Evolutionary conservation across 2,113 vertebrate species (phyloP), one percentile per base, ranked within the genome.

Genomic region (Archocentrus centrarchus): DNA sequence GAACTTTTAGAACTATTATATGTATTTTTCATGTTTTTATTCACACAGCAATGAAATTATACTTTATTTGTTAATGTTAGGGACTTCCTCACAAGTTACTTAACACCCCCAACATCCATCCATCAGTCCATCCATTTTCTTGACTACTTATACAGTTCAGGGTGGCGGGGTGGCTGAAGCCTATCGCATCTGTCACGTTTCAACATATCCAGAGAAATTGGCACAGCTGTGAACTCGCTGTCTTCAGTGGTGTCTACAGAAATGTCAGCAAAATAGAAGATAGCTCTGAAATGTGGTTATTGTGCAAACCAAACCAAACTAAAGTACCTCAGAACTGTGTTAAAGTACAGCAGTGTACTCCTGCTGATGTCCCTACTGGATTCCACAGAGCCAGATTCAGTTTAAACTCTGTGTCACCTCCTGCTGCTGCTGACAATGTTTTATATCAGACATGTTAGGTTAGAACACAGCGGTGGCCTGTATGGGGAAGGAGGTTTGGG

Each of bases 371-470:
- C 58, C 17, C 70, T 63, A 37, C 63, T 81, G 55, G 9, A 53
- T 32, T 85, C 15, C 20, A 59, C 61, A 80, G 79, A 75, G 24
- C 44, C 50, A 24, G 30, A 75, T 55, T 75, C 22, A 41, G 77
- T 66, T 89, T 24, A 35, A 59, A 91, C 87, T 81, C 15, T 13
- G 53, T 83, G 87, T 91, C 86, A 73, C 84, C 60, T 85, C 88
- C 84, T 58, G 82, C 88, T 84, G 87, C 50, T 84, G 59, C 79
- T 85, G 88, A 88, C 87, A 90, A 82, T 90, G 79, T 47, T 80
- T 94, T 85, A 92, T 68, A 89, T 47, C 68, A 64, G 88, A 93
- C 89, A 86, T 55, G 86, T 86, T 88, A 90, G 87, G 83, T 82
- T 90, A 86, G 83, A 82, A 66, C 86, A 59, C 79, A 85, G 81